These are phyloP conservation scores for Drosophila mulleri DNA, from an alignment of 2,888 invertebrate species.

Conservation along the genomic window DNA sequence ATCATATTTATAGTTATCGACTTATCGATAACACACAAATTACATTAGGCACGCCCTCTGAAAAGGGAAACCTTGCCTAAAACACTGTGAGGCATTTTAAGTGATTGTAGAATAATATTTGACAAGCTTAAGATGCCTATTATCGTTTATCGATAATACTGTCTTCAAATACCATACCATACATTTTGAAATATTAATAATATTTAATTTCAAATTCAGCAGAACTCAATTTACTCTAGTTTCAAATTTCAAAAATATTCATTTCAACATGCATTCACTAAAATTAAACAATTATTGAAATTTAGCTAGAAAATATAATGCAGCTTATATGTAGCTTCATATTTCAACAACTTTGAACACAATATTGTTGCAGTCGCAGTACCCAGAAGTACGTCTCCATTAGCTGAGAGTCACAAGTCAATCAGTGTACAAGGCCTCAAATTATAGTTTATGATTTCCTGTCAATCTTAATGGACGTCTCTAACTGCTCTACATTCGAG, in stretches of 20 bases:
- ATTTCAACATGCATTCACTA: neutral
- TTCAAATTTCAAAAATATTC: neutral
- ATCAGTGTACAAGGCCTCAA: conserved; percentile 55
- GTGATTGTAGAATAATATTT: too few relatives aligned
- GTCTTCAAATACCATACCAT: too few relatives aligned
- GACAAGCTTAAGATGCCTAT: too few relatives aligned
- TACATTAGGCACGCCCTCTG: too few relatives aligned
- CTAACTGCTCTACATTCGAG: conserved; percentile 46
- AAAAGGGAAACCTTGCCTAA: too few relatives aligned
- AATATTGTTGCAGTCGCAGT: conserved; percentile 1
- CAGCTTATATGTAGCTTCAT: conserved; percentile 9
- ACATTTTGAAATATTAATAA: too few relatives aligned
- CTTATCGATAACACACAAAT: neutral
- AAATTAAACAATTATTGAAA: neutral
- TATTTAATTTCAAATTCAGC: too few relatives aligned
- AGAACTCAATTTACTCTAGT: neutral
- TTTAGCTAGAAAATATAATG: neutral
- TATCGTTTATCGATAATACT: too few relatives aligned
- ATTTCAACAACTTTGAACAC: neutral
- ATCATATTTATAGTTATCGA: too few relatives aligned
- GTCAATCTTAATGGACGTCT: conserved; percentile 70
- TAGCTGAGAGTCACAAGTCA: conserved; percentile 53
- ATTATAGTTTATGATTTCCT: conserved; percentile 79
- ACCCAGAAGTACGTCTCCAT: conserved; percentile 43
- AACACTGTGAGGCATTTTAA: too few relatives aligned